These are phyloP conservation scores for Pantala flavescens DNA, from an alignment of 1,140 invertebrate species.

Conservation along the genomic window DNA sequence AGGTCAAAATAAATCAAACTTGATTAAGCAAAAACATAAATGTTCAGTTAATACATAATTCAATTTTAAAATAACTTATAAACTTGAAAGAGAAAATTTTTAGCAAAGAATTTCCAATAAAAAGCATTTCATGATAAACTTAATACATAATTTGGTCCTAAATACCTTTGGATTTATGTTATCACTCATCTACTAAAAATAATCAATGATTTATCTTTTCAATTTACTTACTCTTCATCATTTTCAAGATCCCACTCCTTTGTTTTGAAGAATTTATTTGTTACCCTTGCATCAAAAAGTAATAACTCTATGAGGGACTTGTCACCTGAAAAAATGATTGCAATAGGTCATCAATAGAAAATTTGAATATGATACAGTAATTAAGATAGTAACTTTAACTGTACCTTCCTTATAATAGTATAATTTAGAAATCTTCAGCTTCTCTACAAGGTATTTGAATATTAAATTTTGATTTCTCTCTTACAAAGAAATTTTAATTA, in stretches of 20 bases:
- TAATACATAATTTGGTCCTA: too few relatives aligned
- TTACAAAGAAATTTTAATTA: too few relatives aligned
- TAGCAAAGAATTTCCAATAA: too few relatives aligned
- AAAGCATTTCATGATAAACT: too few relatives aligned
- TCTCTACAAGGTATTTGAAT: too few relatives aligned
- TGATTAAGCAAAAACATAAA: neutral
- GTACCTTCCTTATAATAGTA: too few relatives aligned
- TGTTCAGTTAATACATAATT: neutral
- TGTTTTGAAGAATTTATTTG: conserved; percentile 54
- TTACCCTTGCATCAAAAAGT: conserved; percentile 77
- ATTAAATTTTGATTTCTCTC: too few relatives aligned
- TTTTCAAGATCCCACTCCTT: conserved; percentile 42
- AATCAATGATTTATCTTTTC: too few relatives aligned
- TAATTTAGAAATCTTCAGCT: too few relatives aligned
- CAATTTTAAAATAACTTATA: neutral
- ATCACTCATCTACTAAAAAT: too few relatives aligned
- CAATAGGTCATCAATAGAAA: neutral
- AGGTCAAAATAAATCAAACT: conserved; percentile 14
- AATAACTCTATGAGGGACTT: conserved; percentile 72
- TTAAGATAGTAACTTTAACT: conserved; percentile 62
- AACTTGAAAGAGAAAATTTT: too few relatives aligned
- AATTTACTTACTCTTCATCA: conserved; percentile 34
- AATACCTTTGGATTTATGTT: too few relatives aligned
- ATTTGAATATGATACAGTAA: conserved; percentile 42
- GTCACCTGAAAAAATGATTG: conserved; percentile 42